Evolutionary conservation across 2,113 vertebrate genomes (phyloP).

Genomic region (Entelurus aequoreus): DNA sequence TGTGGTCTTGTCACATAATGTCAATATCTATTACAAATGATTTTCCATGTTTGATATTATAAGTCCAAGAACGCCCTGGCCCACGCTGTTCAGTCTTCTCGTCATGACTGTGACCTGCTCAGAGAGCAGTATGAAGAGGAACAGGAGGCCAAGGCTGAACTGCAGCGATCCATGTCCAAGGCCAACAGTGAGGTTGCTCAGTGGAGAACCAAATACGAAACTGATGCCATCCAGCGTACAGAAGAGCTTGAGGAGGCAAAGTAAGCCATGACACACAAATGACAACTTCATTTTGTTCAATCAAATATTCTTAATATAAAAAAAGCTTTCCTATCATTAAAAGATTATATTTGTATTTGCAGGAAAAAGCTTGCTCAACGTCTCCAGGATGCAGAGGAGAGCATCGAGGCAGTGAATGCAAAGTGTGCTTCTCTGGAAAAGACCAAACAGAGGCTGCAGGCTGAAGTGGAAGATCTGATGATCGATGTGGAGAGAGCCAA

Average conservation of each 20-base stretch:
- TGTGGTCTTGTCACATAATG: not conserved
- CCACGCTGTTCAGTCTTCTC: slow-evolving; percentile 70
- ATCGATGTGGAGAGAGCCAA: slow-evolving; percentile 73
- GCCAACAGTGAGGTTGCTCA: slow-evolving; percentile 73
- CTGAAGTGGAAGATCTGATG: slow-evolving; percentile 70
- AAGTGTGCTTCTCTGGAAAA: slow-evolving; percentile 71
- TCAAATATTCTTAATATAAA: no score
- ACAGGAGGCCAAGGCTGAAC: slow-evolving; percentile 72
- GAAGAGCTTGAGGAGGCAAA: slow-evolving; percentile 76
- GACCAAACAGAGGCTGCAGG: slow-evolving; percentile 63
- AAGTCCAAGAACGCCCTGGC: slow-evolving; percentile 85
- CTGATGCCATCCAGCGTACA: slow-evolving; percentile 71
- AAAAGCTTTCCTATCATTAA: not conserved
- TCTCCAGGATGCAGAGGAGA: slow-evolving; percentile 69
- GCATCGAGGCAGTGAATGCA: slow-evolving; percentile 65
- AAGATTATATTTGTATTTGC: not conserved
- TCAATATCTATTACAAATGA: not conserved
- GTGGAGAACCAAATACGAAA: slow-evolving; percentile 72
- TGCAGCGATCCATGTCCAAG: slow-evolving; percentile 66
- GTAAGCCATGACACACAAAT: slow-evolving; percentile 29
- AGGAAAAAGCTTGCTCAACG: slow-evolving; percentile 72
- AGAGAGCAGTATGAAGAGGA: slow-evolving; percentile 80
- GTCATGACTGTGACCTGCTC: slow-evolving; percentile 73
- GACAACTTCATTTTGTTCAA: not conserved
- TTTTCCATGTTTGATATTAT: not conserved